Evolutionary conservation across 2,113 vertebrate species (phyloP).

Genomic region (Thomomys bottae): DNA sequence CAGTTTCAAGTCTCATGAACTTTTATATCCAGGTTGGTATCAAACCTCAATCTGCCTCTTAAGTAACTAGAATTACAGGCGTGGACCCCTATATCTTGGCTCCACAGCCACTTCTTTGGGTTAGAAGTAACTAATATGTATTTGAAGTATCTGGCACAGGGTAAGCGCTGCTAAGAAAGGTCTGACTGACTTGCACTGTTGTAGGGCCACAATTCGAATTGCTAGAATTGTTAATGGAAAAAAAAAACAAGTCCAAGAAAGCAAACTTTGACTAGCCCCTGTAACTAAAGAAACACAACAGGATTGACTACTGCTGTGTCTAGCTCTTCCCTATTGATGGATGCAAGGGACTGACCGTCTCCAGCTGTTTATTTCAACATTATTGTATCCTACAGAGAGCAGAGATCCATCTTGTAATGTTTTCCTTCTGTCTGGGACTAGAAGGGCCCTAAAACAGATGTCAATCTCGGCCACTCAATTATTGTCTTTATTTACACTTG

Average conservation of each 20-base stretch:
- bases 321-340: neutral
- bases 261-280: too few relatives aligned
- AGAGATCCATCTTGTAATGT: conserved; percentile 15
- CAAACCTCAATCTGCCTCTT: too few relatives aligned
- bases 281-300: too few relatives aligned
- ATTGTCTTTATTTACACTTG: conserved; percentile 75
- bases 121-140: neutral
- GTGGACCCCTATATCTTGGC: too few relatives aligned
- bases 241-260: neutral
- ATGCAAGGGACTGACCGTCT: neutral
- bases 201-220: neutral
- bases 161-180: neutral
- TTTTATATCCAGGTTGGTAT: too few relatives aligned
- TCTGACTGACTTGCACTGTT: too few relatives aligned
- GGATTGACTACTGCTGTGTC: neutral
- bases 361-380: neutral
- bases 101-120: neutral
- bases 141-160: neutral
- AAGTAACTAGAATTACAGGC: too few relatives aligned
- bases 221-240: neutral
- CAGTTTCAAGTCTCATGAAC: too few relatives aligned
- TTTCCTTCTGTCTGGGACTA: conserved; percentile 12
- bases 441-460: neutral
- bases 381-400: neutral
- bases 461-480: conserved; percentile 42